phyloP scores from a whole-genome alignment of 2,888 invertebrate species.

The Leptinotarsa juncta region DNA sequence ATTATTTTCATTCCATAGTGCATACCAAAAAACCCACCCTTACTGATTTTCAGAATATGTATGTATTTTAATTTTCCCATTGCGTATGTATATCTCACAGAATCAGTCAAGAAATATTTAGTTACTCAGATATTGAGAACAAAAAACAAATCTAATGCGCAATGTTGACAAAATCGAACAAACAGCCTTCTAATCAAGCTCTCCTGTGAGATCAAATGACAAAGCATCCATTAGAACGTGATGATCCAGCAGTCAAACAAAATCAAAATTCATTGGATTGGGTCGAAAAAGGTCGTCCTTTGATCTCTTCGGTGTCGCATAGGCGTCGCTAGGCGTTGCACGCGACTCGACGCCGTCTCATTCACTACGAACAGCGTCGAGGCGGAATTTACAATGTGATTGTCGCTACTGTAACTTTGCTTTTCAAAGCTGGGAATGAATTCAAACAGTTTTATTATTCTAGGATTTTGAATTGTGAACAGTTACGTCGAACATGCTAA shows the following conservation, averaged over 20 bases:
- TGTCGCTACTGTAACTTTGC: conserved; percentile 61
- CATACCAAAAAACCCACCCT: too few species aligned
- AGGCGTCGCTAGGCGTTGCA: conserved; percentile 52
- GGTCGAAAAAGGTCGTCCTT: conserved; percentile 45
- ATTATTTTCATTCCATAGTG: too few species aligned
- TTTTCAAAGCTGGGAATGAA: conserved; percentile 59
- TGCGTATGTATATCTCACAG: too few species aligned
- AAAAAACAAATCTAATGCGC: neutral
- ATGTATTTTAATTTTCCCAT: too few species aligned
- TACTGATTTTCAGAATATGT: too few species aligned
- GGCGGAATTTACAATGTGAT: conserved; percentile 66
- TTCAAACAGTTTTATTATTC: conserved; percentile 59
- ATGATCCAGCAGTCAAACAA: conserved; percentile 48
- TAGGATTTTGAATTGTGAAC: conserved; percentile 61
- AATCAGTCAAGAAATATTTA: too few species aligned
- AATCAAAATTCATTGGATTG: conserved; percentile 48
- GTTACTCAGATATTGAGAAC: too few species aligned
- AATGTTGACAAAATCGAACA: conserved; percentile 4
- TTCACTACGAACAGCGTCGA: conserved; percentile 61
- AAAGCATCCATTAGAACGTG: conserved; percentile 40
- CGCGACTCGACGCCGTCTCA: conserved; percentile 60
- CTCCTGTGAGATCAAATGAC: conserved; percentile 32
- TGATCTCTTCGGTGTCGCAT: conserved; percentile 52
- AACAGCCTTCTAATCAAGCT: conserved; percentile 18
- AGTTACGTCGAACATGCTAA: conserved; percentile 39